Conservation (phyloP, 2,888 invertebrate genomes). For the Malacosoma neustria region DNA sequence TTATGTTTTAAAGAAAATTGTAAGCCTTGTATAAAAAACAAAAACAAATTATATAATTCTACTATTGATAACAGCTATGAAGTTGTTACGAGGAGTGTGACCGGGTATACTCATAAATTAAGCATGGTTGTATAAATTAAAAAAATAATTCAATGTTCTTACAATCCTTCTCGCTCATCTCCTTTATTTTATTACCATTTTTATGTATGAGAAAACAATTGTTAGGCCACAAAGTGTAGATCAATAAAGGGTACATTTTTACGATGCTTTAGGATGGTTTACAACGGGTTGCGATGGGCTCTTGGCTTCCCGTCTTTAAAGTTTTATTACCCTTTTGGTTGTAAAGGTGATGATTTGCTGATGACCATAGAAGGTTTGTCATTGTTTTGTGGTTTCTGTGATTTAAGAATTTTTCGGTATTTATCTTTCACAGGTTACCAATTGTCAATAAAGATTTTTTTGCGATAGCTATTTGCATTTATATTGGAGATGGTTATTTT, state of each 20-base stretch:
- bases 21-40: too few species aligned
- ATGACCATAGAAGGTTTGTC: constrained; percentile 12
- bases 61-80: too few species aligned
- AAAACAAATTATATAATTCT: too few species aligned
- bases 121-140: too few species aligned
- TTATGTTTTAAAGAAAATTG: too few species aligned
- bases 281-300: constrained; percentile 13
- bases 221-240: constrained; percentile 40
- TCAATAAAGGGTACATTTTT: constrained; percentile 25
- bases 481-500: too few species aligned
- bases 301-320: constrained; percentile 34
- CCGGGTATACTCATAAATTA: too few species aligned
- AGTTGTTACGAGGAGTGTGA: too few species aligned
- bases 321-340: constrained; percentile 43
- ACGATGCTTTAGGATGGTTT: constrained; percentile 10
- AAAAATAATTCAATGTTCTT: too few species aligned
- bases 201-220: constrained; percentile 62
- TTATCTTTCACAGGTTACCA: too few species aligned
- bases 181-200: constrained; percentile 34
- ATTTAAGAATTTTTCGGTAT: not conserved
- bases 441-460: too few species aligned
- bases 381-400: constrained; percentile 8
- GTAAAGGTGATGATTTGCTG: constrained; percentile 15
- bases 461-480: too few species aligned
- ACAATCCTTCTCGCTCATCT: not conserved